Conservation (phyloP, 2,888 invertebrate species). For the Teleogryllus oceanicus region DNA sequence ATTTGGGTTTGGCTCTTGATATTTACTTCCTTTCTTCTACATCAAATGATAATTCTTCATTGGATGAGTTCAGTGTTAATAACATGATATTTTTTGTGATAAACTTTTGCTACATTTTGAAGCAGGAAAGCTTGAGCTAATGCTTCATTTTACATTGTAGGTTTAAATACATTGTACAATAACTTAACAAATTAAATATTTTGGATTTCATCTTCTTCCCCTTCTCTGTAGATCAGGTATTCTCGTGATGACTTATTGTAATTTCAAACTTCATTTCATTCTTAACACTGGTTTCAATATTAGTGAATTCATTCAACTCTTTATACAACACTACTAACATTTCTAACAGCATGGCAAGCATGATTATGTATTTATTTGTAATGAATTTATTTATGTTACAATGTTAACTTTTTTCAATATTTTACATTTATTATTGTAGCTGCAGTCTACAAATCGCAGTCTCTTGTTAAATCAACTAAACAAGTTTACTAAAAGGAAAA, state of each 20-base stretch:
- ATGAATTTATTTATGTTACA: constrained; percentile 27
- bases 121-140: too few species aligned
- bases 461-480: constrained; percentile 36
- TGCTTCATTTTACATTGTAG: too few species aligned
- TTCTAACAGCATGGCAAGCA: constrained; percentile 37
- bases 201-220: neutral
- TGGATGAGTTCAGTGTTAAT: too few species aligned
- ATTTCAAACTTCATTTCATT: neutral
- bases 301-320: neutral
- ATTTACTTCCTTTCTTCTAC: too few species aligned
- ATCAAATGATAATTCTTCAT: too few species aligned
- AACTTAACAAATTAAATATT: too few species aligned
- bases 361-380: constrained; percentile 31
- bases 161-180: too few species aligned
- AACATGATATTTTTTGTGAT: too few species aligned
- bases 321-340: constrained; percentile 29
- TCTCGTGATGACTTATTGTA: constrained; percentile 6
- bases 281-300: neutral
- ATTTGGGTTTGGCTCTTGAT: too few species aligned
- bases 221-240: constrained; percentile 22
- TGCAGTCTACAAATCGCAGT: constrained; percentile 38
- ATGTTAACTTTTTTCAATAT: constrained; percentile 32
- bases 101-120: too few species aligned
- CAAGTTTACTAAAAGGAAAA: constrained; percentile 30
- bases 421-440: constrained; percentile 37